Conservation (phyloP, 2,888 invertebrate genomes). For the Drosophila robusta region DNA sequence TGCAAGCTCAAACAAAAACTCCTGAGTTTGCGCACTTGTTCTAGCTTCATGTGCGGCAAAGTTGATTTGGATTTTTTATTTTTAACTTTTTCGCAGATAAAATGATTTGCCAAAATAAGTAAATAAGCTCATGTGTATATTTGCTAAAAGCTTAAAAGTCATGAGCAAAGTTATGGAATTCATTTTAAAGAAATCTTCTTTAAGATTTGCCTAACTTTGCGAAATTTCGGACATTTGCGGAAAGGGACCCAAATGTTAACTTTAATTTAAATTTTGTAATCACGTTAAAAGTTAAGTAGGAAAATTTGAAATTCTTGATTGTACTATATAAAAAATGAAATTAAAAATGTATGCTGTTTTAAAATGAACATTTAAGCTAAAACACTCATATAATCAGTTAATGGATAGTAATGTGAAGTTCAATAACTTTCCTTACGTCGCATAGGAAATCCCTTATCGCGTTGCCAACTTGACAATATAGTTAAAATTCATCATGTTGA, state of each 20-base stretch:
- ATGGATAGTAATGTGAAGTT: neutral
- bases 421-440: too few species aligned
- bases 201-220: too few species aligned
- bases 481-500: conserved; percentile 7
- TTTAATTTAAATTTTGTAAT: too few species aligned
- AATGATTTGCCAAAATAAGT: conserved; percentile 17
- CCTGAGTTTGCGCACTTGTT: neutral
- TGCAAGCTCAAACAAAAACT: neutral
- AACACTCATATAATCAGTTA: too few species aligned
- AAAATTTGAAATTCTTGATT: too few species aligned
- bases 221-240: too few species aligned
- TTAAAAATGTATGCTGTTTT: too few species aligned
- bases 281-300: too few species aligned
- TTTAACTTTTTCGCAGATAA: conserved; percentile 7
- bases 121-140: neutral
- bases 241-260: too few species aligned
- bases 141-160: conserved; percentile 25
- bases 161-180: conserved; percentile 33
- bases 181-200: conserved; percentile 47
- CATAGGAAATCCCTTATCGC: too few species aligned
- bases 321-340: too few species aligned
- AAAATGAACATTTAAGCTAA: too few species aligned
- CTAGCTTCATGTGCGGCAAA: neutral
- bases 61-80: neutral
- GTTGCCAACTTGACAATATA: conserved; percentile 1